These are phyloP conservation scores for Brachymystax lenok DNA, from an alignment of 2,797 vertebrate species.

Conservation along the genomic window DNA sequence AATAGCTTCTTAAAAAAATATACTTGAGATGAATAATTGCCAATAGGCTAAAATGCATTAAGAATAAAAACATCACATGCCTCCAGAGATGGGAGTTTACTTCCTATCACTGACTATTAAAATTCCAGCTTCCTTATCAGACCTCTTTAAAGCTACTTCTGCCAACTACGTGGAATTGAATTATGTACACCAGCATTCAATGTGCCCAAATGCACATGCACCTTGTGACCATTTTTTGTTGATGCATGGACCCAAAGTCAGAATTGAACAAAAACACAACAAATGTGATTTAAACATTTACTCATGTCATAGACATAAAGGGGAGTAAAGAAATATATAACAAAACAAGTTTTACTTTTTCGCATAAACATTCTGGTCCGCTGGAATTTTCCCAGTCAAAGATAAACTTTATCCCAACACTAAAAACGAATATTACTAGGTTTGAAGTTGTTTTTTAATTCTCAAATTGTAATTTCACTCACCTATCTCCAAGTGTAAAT, in stretches of 20 bases:
- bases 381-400: neutral
- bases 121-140: neutral
- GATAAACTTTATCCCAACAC: neutral
- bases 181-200: neutral
- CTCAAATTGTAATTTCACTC: conserved; percentile 40
- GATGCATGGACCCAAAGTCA: neutral
- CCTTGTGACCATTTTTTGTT: neutral
- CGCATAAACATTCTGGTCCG: neutral
- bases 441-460: neutral
- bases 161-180: neutral
- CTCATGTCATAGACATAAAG: neutral
- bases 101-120: neutral
- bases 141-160: neutral
- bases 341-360: neutral
- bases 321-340: neutral
- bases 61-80: neutral
- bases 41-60: neutral
- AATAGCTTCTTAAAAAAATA: neutral
- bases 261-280: neutral
- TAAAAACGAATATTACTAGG: neutral
- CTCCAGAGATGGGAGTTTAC: neutral
- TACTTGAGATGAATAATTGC: neutral
- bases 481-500: conserved; percentile 53
- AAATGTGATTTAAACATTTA: neutral
- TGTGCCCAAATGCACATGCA: neutral